phyloP scores from a whole-genome alignment of 2,113 vertebrate genomes.

The Engystomops pustulosus region DNA sequence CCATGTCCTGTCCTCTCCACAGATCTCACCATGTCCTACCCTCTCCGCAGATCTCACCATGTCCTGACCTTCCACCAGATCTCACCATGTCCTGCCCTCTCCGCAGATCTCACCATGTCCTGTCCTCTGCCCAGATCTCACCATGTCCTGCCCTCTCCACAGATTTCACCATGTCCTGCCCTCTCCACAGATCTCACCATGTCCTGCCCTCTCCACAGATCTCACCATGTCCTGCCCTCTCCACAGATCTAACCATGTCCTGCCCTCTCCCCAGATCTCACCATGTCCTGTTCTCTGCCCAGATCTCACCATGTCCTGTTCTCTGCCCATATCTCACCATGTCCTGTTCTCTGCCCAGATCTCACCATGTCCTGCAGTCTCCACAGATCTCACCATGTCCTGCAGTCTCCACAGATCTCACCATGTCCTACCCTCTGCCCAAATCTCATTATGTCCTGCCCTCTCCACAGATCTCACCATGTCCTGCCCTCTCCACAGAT shows the following conservation, averaged over 20 bases:
- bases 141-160: slow-evolving; percentile 79
- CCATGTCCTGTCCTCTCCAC: slow-evolving; percentile 79
- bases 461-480: slow-evolving; percentile 79
- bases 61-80: slow-evolving; percentile 75
- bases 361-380: slow-evolving; percentile 80
- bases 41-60: slow-evolving; percentile 79
- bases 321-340: slow-evolving; percentile 80
- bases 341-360: slow-evolving; percentile 77
- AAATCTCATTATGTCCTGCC: too few species aligned
- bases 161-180: slow-evolving; percentile 79
- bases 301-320: slow-evolving; percentile 79
- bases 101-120: slow-evolving; percentile 78
- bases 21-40: slow-evolving; percentile 79
- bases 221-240: slow-evolving; percentile 80
- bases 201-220: slow-evolving; percentile 75
- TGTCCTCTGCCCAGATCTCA: slow-evolving; percentile 80
- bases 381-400: slow-evolving; percentile 77
- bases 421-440: slow-evolving; percentile 81
- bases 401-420: slow-evolving; percentile 77
- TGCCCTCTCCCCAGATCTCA: slow-evolving; percentile 80
- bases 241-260: slow-evolving; percentile 78
- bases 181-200: slow-evolving; percentile 79
- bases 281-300: slow-evolving; percentile 80
- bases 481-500: slow-evolving; percentile 75
- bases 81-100: slow-evolving; percentile 80